These are phyloP conservation scores for Chelonoidis abingdonii DNA, from an alignment of 2,113 vertebrate species.

Conservation along the genomic window DNA sequence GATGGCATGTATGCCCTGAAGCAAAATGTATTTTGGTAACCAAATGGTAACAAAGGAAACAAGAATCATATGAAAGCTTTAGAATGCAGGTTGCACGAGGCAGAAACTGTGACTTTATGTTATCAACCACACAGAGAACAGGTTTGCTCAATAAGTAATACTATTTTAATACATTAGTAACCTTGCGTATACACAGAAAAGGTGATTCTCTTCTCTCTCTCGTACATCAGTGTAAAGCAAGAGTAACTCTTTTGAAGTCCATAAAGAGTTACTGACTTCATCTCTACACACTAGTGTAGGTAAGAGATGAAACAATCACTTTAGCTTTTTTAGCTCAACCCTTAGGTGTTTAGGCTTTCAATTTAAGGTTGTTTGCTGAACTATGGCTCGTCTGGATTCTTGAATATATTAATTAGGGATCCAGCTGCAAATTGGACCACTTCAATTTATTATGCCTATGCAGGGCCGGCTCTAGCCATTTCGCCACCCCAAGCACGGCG, in stretches of 20 bases:
- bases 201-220: background rate
- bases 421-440: background rate
- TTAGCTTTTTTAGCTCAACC: background rate
- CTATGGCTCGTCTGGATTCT: background rate
- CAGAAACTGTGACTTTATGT: background rate
- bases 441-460: background rate
- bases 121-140: background rate
- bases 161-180: background rate
- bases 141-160: background rate
- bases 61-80: background rate
- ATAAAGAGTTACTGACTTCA: too few relatives aligned
- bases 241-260: background rate
- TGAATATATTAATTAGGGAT: background rate
- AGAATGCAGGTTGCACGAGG: background rate
- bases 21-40: background rate
- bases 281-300: background rate
- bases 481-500: too few relatives aligned
- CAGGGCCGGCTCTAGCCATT: too few relatives aligned
- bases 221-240: background rate
- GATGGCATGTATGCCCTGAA: background rate
- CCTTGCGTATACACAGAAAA: background rate
- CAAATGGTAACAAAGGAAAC: background rate
- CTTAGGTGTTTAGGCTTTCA: background rate
- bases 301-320: background rate
- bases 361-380: background rate